Evolutionary conservation across 2,797 vertebrate genomes (phyloP), one percentile per base, ranked within the genome.

Genomic region (Hypotaenidia okinawae): DNA sequence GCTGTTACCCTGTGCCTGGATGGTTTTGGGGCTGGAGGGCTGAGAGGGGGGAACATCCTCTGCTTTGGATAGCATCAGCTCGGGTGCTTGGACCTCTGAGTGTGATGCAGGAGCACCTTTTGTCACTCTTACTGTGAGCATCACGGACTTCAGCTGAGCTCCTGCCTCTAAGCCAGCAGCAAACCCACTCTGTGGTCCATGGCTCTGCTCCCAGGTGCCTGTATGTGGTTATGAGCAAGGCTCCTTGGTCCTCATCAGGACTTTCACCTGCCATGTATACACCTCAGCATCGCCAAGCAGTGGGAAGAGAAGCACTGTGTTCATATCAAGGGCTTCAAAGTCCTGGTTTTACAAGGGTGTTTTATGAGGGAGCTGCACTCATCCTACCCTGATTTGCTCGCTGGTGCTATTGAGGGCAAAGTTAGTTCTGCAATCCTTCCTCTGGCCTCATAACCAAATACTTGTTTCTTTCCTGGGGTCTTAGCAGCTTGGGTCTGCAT

Each of bases 201-300:
- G 21, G 32, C 47, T 62, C 49, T 2, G 3, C n/a, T 69, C 30
- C 23, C 2, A 0, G 21, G 13, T 1, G 0, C 43, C 79, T 83
- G 33, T 1, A 0, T 0, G 0, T 0, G 0, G 66, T n/a, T 2
- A 0, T 8, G 33, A 61, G 35, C 39, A 67, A 61, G n/a, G 82
- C 35, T 85, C 33, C 28, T 61, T 55, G 3, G 3, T 57, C 77
- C 49, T 41, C 1, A 2, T 4, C 8, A 5, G 13, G n/a, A 41
- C 81, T 86, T 81, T 74, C 73, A 68, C 24, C 35, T 1, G 1
- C 51, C 33, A 2, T 3, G 30, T 41, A 52, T 87, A 54, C 47
- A 75, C 39, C 22, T 64, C 8, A 4, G 21, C 61, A 32, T 9
- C 16, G 4, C 54, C 64, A 37, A 37, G 33, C 52, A 82, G 30